Percentiles rank a stretch among this genome's conserved stretches.
phyloP scores from a whole-genome alignment of 2,797 vertebrate species.

The Mormyrops attenuatus region DNA sequence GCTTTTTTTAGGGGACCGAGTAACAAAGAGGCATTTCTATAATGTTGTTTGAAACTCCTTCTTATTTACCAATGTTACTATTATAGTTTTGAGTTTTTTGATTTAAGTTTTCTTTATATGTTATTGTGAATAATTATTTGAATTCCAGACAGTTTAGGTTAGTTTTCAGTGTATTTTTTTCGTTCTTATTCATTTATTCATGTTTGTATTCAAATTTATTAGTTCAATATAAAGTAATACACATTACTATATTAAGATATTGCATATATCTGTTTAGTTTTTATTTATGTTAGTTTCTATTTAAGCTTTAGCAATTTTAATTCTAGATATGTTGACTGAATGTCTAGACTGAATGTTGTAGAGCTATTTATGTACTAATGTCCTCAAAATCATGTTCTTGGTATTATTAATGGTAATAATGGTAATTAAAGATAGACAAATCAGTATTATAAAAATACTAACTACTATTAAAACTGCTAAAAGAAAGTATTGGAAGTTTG shows the following conservation, averaged over 20 bases:
- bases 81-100: neutral
- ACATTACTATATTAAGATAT: neutral
- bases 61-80: neutral
- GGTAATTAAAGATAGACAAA: neutral
- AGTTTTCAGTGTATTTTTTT: neutral
- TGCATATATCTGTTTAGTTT: neutral
- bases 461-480: neutral
- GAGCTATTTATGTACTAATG: neutral
- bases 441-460: neutral
- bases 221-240: neutral
- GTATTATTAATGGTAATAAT: neutral
- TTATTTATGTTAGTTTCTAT: neutral
- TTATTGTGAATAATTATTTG: neutral
- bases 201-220: neutral
- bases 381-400: neutral
- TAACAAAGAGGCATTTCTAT: neutral
- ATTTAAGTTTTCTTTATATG: neutral
- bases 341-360: neutral
- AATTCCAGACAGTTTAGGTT: neutral
- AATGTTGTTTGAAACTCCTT: neutral
- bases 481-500: neutral
- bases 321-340: neutral
- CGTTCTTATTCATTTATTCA: neutral
- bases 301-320: neutral
- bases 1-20: neutral